Percentiles rank a stretch among this genome's conserved stretches.
Conservation (phyloP, 2,113 vertebrate species). For the Mobula hypostoma region DNA sequence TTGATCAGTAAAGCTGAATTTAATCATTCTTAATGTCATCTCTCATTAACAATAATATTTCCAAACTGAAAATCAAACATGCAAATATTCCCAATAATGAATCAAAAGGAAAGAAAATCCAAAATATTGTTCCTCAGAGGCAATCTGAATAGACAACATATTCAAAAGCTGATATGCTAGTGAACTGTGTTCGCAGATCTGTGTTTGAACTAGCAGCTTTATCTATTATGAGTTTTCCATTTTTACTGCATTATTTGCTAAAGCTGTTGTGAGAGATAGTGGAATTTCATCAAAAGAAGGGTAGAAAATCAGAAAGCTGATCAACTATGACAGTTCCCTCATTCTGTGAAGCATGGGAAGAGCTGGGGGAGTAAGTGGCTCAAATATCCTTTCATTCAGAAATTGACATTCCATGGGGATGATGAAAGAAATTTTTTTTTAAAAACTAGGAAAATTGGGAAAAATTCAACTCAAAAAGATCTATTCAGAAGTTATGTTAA, state of each 20-base stretch:
- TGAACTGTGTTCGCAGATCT: neutral
- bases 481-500: neutral
- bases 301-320: neutral
- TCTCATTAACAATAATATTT: neutral
- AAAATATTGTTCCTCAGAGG: neutral
- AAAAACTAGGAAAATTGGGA: neutral
- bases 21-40: neutral
- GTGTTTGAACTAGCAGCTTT: neutral
- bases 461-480: neutral
- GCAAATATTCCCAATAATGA: constrained; percentile 7
- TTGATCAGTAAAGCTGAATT: neutral
- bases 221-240: neutral
- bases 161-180: neutral
- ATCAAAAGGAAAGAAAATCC: neutral
- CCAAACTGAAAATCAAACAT: neutral
- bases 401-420: neutral
- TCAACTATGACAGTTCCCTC: neutral
- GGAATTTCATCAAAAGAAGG: neutral
- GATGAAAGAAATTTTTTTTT: neutral
- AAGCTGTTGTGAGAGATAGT: neutral
- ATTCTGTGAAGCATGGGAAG: neutral
- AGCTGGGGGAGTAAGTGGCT: neutral
- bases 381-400: neutral
- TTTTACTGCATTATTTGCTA: neutral
- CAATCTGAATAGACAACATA: neutral